phyloP scores from a whole-genome alignment of 2,888 invertebrate genomes.

The Drosophila conformis region DNA sequence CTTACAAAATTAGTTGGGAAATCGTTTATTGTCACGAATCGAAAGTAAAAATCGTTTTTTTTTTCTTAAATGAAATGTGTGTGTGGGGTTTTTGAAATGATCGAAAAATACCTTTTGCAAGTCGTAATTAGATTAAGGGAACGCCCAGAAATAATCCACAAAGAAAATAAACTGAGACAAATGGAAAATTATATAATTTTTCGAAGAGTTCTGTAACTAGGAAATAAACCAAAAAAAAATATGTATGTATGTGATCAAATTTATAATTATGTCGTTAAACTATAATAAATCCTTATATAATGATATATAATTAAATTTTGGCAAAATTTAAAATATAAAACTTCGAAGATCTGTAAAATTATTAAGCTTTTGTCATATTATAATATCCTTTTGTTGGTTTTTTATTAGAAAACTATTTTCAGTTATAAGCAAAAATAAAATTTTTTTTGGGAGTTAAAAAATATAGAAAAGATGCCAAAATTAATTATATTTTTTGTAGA shows the following conservation, averaged over 20 bases:
- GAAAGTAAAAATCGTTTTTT: slow-evolving; percentile 22
- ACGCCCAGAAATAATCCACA: slow-evolving; percentile 32
- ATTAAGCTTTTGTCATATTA: not conserved
- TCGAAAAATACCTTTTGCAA: slow-evolving; percentile 42
- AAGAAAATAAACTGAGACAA: not conserved
- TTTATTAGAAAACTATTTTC: not conserved
- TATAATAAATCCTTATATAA: not conserved
- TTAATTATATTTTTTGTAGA: not conserved
- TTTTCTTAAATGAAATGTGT: slow-evolving; percentile 24
- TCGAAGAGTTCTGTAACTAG: not conserved
- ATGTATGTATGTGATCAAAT: not conserved
- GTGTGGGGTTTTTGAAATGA: slow-evolving; percentile 29
- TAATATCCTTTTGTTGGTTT: not conserved
- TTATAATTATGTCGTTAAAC: not conserved
- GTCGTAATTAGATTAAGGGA: not conserved
- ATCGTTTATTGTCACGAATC: slow-evolving; percentile 74
- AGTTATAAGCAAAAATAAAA: not conserved
- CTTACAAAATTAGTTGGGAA: slow-evolving; percentile 53
- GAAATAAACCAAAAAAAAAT: not conserved
- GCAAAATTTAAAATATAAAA: not conserved
- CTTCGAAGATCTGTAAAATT: not conserved
- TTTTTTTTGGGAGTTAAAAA: not conserved
- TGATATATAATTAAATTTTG: not conserved
- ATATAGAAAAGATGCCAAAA: not conserved
- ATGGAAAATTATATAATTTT: not conserved